Percentiles rank a stretch among this genome's conserved stretches.
These are phyloP conservation scores for Cryptotermes secundus DNA, from an alignment of 1,140 invertebrate species.

Conservation along the genomic window DNA sequence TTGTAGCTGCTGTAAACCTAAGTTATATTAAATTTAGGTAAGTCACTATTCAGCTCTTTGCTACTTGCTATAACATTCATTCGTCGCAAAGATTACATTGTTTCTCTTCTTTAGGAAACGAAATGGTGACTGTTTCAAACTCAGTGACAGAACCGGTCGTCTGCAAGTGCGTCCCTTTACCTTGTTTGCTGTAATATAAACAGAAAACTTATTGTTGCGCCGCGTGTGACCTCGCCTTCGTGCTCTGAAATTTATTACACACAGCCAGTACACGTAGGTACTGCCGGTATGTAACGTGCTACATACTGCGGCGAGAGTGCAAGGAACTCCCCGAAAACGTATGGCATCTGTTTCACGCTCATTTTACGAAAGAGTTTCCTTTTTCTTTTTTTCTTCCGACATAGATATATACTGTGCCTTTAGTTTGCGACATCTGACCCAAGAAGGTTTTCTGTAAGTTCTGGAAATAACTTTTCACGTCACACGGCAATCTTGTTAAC, in stretches of 20 bases:
- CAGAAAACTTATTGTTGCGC: background rate
- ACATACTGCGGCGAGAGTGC: background rate
- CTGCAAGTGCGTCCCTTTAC: background rate
- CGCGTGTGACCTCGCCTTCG: background rate
- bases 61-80: too few relatives aligned
- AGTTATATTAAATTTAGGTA: too few relatives aligned
- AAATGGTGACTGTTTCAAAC: background rate
- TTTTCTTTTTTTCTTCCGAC: background rate
- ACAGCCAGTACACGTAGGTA: background rate
- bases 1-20: too few relatives aligned
- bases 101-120: too few relatives aligned
- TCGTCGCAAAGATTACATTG: too few relatives aligned
- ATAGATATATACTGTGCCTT: background rate
- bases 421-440: slow-evolving; percentile 4
- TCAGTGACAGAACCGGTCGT: background rate
- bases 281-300: background rate
- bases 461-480: background rate
- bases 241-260: slow-evolving; percentile 17
- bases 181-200: background rate
- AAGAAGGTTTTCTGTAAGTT: background rate
- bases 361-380: background rate
- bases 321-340: background rate
- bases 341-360: background rate
- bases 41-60: too few relatives aligned
- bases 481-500: background rate